Percentiles rank a stretch among this genome's conserved stretches.
Evolutionary conservation across 2,113 vertebrate species (phyloP).

Genomic region (Hucho hucho): DNA sequence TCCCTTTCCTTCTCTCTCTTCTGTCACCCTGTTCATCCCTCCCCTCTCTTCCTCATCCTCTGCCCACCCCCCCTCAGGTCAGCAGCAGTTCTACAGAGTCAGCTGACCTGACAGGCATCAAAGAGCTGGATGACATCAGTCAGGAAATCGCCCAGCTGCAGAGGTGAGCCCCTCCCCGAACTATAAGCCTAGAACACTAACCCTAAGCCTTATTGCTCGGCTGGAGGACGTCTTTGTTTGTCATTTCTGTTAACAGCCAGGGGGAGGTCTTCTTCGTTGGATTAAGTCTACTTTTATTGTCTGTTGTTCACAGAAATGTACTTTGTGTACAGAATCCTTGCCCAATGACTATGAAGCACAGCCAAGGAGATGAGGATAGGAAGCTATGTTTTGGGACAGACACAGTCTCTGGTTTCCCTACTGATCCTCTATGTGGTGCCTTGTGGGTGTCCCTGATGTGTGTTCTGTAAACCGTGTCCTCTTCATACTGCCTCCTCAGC

Average conservation of each 20-base stretch:
- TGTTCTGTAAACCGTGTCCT: background rate
- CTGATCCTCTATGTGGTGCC: background rate
- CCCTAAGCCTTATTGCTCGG: background rate
- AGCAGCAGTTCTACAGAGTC: slow-evolving; percentile 78
- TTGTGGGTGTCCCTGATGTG: background rate
- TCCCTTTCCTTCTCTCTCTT: too few species aligned
- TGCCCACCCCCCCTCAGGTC: slow-evolving; percentile 74
- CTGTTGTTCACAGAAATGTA: too few species aligned
- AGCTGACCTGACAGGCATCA: slow-evolving; percentile 87
- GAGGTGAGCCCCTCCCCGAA: slow-evolving; percentile 75
- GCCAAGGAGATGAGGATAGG: too few species aligned
- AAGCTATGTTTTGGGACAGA: too few species aligned
- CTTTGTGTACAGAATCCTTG: too few species aligned
- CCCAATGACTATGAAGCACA: too few species aligned
- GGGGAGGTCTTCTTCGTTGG: background rate
- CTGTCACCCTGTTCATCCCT: background rate
- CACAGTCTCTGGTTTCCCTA: slow-evolving; percentile 36
- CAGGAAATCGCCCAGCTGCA: slow-evolving; percentile 95
- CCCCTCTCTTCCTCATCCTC: background rate
- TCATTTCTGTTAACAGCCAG: background rate
- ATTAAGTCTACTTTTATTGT: background rate
- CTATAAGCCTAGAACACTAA: too few species aligned
- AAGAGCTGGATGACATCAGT: slow-evolving; percentile 92
- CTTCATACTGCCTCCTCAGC: background rate
- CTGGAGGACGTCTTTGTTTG: slow-evolving; percentile 47